These are phyloP conservation scores for Palythoa grandis DNA, from an alignment of 92 coral and sea anemone species.

Conservation along the genomic window DNA sequence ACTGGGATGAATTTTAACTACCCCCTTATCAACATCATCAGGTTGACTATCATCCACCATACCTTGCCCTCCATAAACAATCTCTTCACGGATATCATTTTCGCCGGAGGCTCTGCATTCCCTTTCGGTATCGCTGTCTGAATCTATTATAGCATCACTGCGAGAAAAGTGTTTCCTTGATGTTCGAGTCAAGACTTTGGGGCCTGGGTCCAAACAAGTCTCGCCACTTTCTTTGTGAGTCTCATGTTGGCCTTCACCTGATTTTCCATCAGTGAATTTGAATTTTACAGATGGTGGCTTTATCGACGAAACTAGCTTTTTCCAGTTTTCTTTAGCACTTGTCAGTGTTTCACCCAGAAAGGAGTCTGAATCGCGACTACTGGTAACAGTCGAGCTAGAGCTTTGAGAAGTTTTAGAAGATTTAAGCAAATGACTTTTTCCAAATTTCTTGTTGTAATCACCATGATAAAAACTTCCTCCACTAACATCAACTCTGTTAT, in stretches of 20 bases:
- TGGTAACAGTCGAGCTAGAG: conserved; percentile 15
- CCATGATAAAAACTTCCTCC: conserved; percentile 12
- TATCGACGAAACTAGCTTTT: conserved; percentile 73
- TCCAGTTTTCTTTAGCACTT: conserved; percentile 63
- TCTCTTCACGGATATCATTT: conserved; percentile 40
- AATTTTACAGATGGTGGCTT: conserved; percentile 60
- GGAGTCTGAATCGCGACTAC: conserved; percentile 60
- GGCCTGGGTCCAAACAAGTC: conserved; percentile 35
- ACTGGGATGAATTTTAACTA: conserved; percentile 80
- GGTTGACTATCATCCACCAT: neutral
- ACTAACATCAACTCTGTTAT: neutral
- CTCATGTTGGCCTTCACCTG: conserved; percentile 23
- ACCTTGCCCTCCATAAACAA: conserved; percentile 50
- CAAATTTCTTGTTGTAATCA: conserved; percentile 1
- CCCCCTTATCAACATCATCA: conserved; percentile 8
- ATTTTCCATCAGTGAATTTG: conserved; percentile 64
- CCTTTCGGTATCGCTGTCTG: conserved; percentile 80
- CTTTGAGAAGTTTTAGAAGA: conserved; percentile 18
- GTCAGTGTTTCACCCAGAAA: conserved; percentile 71
- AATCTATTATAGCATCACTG: conserved; percentile 69
- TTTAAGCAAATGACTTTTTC: neutral
- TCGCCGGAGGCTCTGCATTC: conserved; percentile 62
- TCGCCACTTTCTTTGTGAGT: conserved; percentile 14
- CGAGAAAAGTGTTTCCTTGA: conserved; percentile 66
- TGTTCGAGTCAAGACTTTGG: conserved; percentile 2